Evolutionary conservation across 2,888 invertebrate genomes (phyloP).

Genomic region (Drosophila trichaetosa): DNA sequence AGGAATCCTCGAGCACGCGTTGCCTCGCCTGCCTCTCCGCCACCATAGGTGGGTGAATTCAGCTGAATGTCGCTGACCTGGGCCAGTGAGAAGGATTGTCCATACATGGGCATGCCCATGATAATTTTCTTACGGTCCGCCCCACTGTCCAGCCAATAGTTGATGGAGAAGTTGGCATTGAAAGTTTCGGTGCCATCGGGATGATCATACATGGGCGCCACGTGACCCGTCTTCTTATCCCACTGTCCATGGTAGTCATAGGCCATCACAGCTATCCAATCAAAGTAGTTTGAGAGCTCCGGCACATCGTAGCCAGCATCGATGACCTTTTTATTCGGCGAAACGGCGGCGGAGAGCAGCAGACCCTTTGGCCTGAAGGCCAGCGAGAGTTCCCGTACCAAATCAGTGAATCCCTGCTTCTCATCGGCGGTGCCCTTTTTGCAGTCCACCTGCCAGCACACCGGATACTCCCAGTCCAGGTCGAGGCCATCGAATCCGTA

Average conservation of each 20-base stretch:
- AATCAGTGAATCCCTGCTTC: slow-evolving; percentile 90
- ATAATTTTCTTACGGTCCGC: slow-evolving; percentile 92
- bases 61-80: slow-evolving; percentile 88
- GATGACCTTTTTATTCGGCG: slow-evolving; percentile 93
- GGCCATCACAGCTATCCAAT: slow-evolving; percentile 96
- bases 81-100: slow-evolving; percentile 93
- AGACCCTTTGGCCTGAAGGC: slow-evolving; percentile 90
- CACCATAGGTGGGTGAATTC: slow-evolving; percentile 92
- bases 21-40: slow-evolving; percentile 95
- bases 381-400: slow-evolving; percentile 90
- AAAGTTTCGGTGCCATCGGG: slow-evolving; percentile 90
- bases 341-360: slow-evolving; percentile 93
- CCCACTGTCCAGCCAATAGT: slow-evolving; percentile 94
- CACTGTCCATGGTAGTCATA: slow-evolving; percentile 97
- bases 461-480: slow-evolving; percentile 97
- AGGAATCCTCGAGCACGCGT: slow-evolving; percentile 95
- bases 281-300: slow-evolving; percentile 90
- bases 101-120: slow-evolving; percentile 95
- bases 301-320: slow-evolving; percentile 94
- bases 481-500: slow-evolving; percentile 96
- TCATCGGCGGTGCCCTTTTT: slow-evolving; percentile 93
- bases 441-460: slow-evolving; percentile 95
- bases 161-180: slow-evolving; percentile 94
- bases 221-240: slow-evolving; percentile 96
- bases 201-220: slow-evolving; percentile 93